A percentile compares a stretch with the other conserved stretches of the same genome.
Evolutionary conservation across 2,113 vertebrate species (phyloP).

Genomic region (Nycticorax nycticorax): DNA sequence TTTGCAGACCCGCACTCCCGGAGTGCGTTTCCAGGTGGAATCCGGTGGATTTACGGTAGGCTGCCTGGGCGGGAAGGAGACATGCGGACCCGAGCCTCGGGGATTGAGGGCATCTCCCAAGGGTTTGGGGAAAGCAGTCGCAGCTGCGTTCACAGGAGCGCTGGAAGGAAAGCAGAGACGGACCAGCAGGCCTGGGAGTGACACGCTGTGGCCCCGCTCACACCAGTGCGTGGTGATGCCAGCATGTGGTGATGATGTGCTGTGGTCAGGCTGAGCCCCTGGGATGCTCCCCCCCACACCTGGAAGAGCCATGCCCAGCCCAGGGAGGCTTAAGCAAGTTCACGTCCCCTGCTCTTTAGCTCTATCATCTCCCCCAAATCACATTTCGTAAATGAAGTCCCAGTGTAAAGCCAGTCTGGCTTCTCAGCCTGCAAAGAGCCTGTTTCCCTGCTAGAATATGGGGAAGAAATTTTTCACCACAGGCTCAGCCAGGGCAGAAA

Average conservation of each 20-base stretch:
- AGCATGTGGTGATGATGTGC: neutral
- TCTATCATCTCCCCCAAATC: neutral
- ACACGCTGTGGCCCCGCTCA: fast-evolving
- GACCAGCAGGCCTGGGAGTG: neutral
- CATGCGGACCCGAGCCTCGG: fast-evolving
- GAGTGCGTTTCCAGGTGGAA: neutral
- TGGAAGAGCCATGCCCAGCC: neutral
- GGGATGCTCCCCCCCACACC: too few species aligned
- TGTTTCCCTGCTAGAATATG: neutral
- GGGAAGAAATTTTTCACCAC: neutral
- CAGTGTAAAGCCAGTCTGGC: neutral
- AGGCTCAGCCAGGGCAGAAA: neutral
- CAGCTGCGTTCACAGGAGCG: fast-evolving
- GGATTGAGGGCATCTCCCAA: neutral
- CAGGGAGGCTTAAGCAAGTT: neutral
- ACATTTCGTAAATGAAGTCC: neutral
- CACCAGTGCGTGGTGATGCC: neutral
- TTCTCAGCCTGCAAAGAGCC: neutral
- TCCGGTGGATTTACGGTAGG: fast-evolving
- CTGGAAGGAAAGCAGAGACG: neutral
- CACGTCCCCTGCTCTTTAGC: neutral
- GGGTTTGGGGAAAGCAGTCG: neutral
- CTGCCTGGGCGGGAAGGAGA: neutral
- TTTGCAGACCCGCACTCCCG: neutral
- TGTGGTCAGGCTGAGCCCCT: neutral